Evolutionary conservation across 2,797 vertebrate species (phyloP).

Genomic region (Aplochiton taeniatus): DNA sequence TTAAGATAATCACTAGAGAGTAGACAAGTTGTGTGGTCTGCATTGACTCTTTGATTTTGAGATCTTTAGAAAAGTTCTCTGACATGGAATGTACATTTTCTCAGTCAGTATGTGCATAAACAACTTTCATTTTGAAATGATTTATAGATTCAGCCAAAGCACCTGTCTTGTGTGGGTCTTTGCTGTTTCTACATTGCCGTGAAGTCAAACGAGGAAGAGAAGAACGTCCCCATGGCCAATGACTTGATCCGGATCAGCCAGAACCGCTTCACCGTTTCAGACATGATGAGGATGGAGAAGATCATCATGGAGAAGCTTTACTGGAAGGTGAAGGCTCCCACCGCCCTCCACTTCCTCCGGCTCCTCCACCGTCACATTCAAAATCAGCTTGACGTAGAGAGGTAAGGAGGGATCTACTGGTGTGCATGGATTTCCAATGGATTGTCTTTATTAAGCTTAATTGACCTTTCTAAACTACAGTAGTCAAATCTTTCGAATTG

Average conservation of each 20-base stretch:
- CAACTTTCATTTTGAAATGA: not conserved
- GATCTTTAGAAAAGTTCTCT: not conserved
- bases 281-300: constrained; percentile 98
- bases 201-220: constrained; percentile 89
- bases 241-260: constrained; percentile 96
- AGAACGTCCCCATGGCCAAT: constrained; percentile 87
- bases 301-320: constrained; percentile 92
- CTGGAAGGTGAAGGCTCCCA: constrained; percentile 91
- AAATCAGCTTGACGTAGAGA: constrained; percentile 81
- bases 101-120: no score
- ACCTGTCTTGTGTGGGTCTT: constrained; percentile 92
- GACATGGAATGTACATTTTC: not conserved
- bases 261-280: constrained; percentile 91
- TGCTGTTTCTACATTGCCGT: constrained; percentile 95
- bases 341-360: constrained; percentile 88
- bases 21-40: no score
- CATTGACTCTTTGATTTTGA: no score
- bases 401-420: constrained; percentile 70
- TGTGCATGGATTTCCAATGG: not conserved
- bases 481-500: no score
- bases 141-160: constrained; percentile 90
- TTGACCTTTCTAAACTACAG: no score
- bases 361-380: constrained; percentile 82
- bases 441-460: not conserved
- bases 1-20: no score